Conservation (phyloP, 1,140 invertebrate genomes). For the Lordiphosa clarofinis region DNA sequence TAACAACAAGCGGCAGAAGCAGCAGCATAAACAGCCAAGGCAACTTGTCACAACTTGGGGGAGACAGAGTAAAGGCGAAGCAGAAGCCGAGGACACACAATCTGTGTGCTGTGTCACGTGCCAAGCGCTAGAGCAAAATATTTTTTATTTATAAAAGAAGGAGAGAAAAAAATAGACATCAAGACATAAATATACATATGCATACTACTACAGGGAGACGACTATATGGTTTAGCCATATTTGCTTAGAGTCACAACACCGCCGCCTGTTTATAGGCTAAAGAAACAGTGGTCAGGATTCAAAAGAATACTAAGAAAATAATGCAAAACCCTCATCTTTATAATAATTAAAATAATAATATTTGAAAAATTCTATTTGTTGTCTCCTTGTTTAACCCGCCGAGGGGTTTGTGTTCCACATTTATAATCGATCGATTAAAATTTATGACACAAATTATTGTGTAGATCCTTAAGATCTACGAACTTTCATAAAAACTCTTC, state of each 20-base stretch:
- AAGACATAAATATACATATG: conserved; percentile 12
- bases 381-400: no score
- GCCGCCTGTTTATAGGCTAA: not conserved
- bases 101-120: conserved; percentile 57
- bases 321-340: no score
- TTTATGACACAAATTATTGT: no score
- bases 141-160: conserved; percentile 35
- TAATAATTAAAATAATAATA: no score
- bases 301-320: no score
- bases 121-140: conserved; percentile 69
- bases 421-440: no score
- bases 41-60: conserved; percentile 5
- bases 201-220: conserved; percentile 12
- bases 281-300: no score
- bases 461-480: no score
- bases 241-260: conserved; percentile 11
- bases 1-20: conserved; percentile 28
- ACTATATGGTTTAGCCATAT: conserved; percentile 46
- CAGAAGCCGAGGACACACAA: conserved; percentile 9
- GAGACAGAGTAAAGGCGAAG: not conserved
- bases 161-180: conserved; percentile 15
- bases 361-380: no score
- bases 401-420: no score
- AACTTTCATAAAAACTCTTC: no score
- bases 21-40: conserved; percentile 16